A percentile compares a stretch with the other conserved stretches of the same genome.
These are phyloP conservation scores for Sebastes glaucus DNA, from an alignment of 2,797 vertebrate genomes.

Conservation along the genomic window DNA sequence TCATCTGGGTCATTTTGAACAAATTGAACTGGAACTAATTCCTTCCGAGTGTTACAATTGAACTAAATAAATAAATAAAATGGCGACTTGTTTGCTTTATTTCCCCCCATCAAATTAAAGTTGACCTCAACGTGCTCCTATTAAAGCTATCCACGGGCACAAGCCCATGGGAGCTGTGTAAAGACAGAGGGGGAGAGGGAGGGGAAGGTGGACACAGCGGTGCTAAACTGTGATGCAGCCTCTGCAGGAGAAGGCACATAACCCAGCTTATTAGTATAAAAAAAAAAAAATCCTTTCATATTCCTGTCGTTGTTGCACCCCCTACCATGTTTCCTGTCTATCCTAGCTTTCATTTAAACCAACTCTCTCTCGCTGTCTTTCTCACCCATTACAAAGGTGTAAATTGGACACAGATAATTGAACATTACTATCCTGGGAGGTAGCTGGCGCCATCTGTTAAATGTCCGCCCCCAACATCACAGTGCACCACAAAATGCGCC, in stretches of 20 bases:
- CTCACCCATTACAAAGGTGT: constrained; percentile 75
- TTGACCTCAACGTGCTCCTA: constrained; percentile 63
- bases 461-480: constrained; percentile 75
- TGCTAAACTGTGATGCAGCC: constrained; percentile 19
- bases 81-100: constrained; percentile 45
- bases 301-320: constrained; percentile 2
- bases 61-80: constrained; percentile 66
- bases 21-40: constrained; percentile 73
- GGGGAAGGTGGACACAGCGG: neutral
- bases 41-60: constrained; percentile 53
- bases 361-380: constrained; percentile 46
- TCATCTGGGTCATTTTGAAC: constrained; percentile 69
- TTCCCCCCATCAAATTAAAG: constrained; percentile 64
- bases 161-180: constrained; percentile 48
- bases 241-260: neutral
- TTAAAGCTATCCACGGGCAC: constrained; percentile 50
- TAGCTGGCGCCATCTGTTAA: constrained; percentile 76
- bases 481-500: constrained; percentile 55
- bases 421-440: constrained; percentile 80
- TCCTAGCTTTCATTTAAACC: constrained; percentile 24
- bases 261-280: neutral
- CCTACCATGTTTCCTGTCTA: constrained; percentile 2
- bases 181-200: neutral
- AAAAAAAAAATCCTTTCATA: neutral
- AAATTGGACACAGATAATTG: constrained; percentile 84